Percentiles rank a stretch among this genome's conserved stretches.
phyloP scores from a whole-genome alignment of 2,888 invertebrate genomes.

The Epinotia brunnichana region DNA sequence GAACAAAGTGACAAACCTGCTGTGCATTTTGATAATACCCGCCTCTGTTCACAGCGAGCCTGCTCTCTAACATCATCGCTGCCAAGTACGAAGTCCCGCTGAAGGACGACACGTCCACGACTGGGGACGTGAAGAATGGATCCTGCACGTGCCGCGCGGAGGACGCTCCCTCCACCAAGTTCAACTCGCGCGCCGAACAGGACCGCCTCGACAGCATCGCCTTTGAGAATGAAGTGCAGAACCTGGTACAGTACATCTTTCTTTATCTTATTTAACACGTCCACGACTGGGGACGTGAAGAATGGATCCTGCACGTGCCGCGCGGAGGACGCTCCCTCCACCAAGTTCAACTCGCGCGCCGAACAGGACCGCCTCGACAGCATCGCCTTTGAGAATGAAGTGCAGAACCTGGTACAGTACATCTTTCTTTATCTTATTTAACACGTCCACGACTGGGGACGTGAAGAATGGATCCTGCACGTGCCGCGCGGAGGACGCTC shows the following conservation, averaged over 20 bases:
- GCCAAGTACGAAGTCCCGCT: conserved; percentile 60
- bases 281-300: conserved; percentile 71
- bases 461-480: conserved; percentile 66
- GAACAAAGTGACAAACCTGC: too few relatives aligned
- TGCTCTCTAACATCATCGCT: conserved; percentile 69
- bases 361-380: conserved; percentile 84
- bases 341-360: conserved; percentile 67
- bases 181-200: conserved; percentile 73
- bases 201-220: conserved; percentile 85
- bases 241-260: conserved; percentile 84
- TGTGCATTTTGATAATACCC: too few relatives aligned
- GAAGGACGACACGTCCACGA: conserved; percentile 59
- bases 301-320: conserved; percentile 68
- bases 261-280: conserved; percentile 47
- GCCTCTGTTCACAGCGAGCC: conserved; percentile 58
- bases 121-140: conserved; percentile 72
- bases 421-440: conserved; percentile 19
- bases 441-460: conserved; percentile 70
- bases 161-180: conserved; percentile 54
- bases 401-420: conserved; percentile 89
- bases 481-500: conserved; percentile 58
- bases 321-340: conserved; percentile 53
- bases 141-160: conserved; percentile 66
- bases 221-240: conserved; percentile 93
- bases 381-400: conserved; percentile 89